Evolutionary conservation across 2,113 vertebrate species (phyloP).

Genomic region (Xiphorhynchus elegans): DNA sequence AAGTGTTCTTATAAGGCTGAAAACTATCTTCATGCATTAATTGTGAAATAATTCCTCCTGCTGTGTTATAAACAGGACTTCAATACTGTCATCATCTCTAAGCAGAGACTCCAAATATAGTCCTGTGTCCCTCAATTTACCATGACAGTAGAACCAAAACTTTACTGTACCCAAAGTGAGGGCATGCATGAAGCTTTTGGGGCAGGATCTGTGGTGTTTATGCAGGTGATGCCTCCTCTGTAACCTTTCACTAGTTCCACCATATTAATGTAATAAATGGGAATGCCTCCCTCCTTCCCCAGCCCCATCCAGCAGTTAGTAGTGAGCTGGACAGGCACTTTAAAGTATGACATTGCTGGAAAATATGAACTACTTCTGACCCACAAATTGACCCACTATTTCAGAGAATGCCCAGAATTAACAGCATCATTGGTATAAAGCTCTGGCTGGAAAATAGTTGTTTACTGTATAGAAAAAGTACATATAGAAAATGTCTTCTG

Average conservation of each 20-base stretch:
- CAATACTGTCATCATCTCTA: background rate
- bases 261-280: background rate
- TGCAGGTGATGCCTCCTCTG: background rate
- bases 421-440: background rate
- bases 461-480: background rate
- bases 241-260: background rate
- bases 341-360: background rate
- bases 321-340: background rate
- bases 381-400: background rate
- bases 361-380: background rate
- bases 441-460: background rate
- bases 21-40: background rate
- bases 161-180: background rate
- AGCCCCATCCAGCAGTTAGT: background rate
- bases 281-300: background rate
- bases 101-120: background rate
- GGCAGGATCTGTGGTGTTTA: background rate
- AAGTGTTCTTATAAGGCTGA: background rate
- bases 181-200: fast-evolving
- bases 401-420: background rate
- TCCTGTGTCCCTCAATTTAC: background rate
- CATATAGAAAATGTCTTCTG: background rate
- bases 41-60: background rate
- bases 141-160: background rate
- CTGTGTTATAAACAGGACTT: background rate